These are phyloP conservation scores for Mohoua ochrocephala DNA, from an alignment of 2,113 vertebrate species.

Conservation along the genomic window DNA sequence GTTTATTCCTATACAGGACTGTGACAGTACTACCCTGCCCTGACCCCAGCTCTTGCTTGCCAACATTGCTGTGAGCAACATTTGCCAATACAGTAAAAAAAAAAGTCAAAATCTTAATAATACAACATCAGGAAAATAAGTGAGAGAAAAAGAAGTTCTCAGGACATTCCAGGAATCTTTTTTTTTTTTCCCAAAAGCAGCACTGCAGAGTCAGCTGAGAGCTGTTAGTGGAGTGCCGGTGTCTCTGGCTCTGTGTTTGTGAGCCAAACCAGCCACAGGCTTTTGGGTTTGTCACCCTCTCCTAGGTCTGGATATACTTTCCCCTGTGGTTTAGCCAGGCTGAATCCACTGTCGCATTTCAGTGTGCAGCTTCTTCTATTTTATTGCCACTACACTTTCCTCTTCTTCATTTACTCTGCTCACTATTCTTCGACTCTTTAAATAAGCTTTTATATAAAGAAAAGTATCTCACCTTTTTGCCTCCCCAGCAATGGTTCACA, in stretches of 20 bases:
- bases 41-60: background rate
- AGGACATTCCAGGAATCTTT: background rate
- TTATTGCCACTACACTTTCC: background rate
- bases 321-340: background rate
- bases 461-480: background rate
- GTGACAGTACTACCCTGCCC: rapidly evolving
- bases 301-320: background rate
- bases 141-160: background rate
- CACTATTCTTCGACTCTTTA: background rate
- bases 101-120: background rate
- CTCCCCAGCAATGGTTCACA: background rate
- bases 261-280: background rate
- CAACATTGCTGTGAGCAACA: background rate
- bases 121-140: background rate
- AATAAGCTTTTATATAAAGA: background rate
- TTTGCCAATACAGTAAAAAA: background rate
- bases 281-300: background rate
- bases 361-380: background rate
- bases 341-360: background rate
- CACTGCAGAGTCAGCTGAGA: background rate
- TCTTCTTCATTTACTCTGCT: background rate
- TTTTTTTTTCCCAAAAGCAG: background rate
- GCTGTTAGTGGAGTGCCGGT: background rate
- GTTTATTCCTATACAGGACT: background rate
- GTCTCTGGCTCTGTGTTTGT: background rate